These are phyloP conservation scores for Nomada fucata DNA, from an alignment of 2,888 invertebrate species.

Conservation along the genomic window DNA sequence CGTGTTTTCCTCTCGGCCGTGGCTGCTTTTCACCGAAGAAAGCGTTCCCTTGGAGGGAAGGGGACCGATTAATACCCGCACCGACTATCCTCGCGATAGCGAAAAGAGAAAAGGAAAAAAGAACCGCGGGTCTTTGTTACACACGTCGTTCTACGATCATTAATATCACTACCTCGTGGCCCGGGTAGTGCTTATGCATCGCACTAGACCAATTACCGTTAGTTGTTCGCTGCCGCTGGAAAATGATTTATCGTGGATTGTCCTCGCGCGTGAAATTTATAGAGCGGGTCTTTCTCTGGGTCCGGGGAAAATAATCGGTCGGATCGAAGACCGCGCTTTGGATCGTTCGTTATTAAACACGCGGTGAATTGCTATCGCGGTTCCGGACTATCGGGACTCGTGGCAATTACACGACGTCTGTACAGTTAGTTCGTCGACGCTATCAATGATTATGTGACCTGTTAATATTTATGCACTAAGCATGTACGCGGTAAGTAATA, in stretches of 20 bases:
- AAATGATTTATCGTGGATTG: conserved; percentile 70
- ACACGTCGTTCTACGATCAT: conserved; percentile 56
- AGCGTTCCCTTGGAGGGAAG: conserved; percentile 55
- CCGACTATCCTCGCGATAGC: conserved; percentile 35
- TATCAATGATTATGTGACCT: no score
- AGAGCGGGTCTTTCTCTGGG: conserved; percentile 47
- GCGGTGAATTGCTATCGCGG: background rate
- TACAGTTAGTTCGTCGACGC: background rate
- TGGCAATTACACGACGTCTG: background rate
- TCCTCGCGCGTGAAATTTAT: conserved; percentile 62
- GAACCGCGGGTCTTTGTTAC: conserved; percentile 56
- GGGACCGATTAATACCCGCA: conserved; percentile 38
- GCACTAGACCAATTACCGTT: conserved; percentile 71
- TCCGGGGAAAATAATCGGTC: conserved; percentile 49
- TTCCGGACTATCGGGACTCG: background rate
- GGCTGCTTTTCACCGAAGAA: conserved; percentile 57
- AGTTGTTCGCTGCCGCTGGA: conserved; percentile 64
- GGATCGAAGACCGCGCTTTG: conserved; percentile 11
- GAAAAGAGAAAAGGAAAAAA: conserved; percentile 35
- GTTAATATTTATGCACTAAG: no score
- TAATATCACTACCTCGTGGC: conserved; percentile 62
- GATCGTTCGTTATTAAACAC: conserved; percentile 32
- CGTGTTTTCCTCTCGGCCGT: conserved; percentile 12
- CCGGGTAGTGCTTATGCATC: conserved; percentile 63
- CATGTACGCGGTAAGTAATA: no score